Percentiles rank a stretch among this genome's conserved stretches.
These are phyloP conservation scores for Helicoverpa zea DNA, from an alignment of 1,140 invertebrate genomes.

Conservation along the genomic window DNA sequence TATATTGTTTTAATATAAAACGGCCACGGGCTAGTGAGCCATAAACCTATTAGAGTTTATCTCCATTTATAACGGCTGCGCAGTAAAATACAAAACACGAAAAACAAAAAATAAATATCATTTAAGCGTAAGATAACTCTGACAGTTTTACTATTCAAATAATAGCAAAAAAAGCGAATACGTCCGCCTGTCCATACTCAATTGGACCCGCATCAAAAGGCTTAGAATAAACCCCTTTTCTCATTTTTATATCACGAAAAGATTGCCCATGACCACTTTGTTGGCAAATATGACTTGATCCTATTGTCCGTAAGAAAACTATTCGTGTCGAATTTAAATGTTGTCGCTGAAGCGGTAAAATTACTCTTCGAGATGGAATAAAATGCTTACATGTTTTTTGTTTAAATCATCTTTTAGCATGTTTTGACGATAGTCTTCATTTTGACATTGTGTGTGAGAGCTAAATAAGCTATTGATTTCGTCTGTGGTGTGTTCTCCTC, in stretches of 20 bases:
- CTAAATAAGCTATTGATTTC: too few relatives aligned
- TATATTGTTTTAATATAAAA: neutral
- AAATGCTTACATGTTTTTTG: neutral
- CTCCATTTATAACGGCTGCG: constrained; percentile 17
- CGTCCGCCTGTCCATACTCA: constrained; percentile 78
- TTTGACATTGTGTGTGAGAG: too few relatives aligned
- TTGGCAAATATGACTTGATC: constrained; percentile 82
- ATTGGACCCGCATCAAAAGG: constrained; percentile 85
- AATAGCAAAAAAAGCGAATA: constrained; percentile 81
- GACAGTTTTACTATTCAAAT: constrained; percentile 84
- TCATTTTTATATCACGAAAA: constrained; percentile 81
- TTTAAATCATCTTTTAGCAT: too few relatives aligned
- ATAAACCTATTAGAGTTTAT: constrained; percentile 1
- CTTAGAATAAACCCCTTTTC: constrained; percentile 83
- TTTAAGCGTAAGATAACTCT: constrained; percentile 71
- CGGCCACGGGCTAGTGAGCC: too few relatives aligned
- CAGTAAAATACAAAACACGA: constrained; percentile 47
- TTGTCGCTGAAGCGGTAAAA: constrained; percentile 13
- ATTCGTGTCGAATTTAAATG: constrained; percentile 50
- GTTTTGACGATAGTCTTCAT: too few relatives aligned
- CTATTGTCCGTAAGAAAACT: constrained; percentile 60
- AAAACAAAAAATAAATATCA: constrained; percentile 74
- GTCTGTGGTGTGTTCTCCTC: too few relatives aligned
- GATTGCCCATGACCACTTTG: constrained; percentile 79
- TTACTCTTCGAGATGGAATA: constrained; percentile 9